phyloP scores from a whole-genome alignment of 2,797 vertebrate species.

The Tarsius wallacei region DNA sequence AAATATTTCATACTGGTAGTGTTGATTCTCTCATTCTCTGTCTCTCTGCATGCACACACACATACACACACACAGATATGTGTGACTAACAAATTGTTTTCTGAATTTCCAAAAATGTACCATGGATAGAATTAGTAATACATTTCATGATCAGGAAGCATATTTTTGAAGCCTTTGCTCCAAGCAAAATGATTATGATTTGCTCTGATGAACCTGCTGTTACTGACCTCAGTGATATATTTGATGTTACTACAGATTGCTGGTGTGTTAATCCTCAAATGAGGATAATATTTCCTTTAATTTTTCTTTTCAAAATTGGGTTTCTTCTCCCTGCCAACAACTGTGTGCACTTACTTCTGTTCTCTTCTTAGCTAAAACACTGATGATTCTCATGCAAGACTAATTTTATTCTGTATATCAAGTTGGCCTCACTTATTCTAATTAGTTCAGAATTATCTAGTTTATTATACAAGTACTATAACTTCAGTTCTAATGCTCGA shows the following conservation, averaged over 20 bases:
- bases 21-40: neutral
- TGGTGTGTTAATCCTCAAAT: neutral
- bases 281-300: neutral
- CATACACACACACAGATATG: neutral
- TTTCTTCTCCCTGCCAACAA: neutral
- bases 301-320: neutral
- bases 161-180: neutral
- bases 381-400: neutral
- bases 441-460: neutral
- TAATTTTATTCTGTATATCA: neutral
- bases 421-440: neutral
- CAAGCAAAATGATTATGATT: neutral
- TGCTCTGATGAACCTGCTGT: neutral
- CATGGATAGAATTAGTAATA: neutral
- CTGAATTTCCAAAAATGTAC: neutral
- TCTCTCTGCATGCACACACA: too few relatives aligned
- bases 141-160: neutral
- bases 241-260: too few relatives aligned
- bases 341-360: neutral
- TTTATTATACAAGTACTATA: neutral
- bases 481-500: neutral
- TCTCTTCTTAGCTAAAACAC: neutral
- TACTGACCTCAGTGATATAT: neutral
- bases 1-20: neutral
- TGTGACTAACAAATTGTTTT: slow-evolving; percentile 9